Percentiles rank a stretch among this genome's conserved stretches.
phyloP scores from a whole-genome alignment of 2,113 vertebrate species.

The Ceyx melanurus region DNA sequence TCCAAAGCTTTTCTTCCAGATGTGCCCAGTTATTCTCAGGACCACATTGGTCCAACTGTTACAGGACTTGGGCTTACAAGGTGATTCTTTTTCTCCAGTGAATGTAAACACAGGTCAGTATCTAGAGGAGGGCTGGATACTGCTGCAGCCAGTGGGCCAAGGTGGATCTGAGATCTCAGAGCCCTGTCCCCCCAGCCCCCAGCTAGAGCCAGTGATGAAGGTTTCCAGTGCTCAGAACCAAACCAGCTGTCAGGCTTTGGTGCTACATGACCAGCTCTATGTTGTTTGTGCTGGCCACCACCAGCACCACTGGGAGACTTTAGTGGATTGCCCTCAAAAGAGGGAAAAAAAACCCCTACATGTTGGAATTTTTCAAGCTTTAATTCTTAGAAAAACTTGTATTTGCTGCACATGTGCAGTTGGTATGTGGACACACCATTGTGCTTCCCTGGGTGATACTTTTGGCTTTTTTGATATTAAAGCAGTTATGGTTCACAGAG shows the following conservation, averaged over 20 bases:
- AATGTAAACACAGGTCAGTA: not conserved
- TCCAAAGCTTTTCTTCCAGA: not conserved
- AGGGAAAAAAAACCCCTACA: too few relatives aligned
- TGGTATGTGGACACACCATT: not conserved
- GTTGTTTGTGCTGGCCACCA: not conserved
- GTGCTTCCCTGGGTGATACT: not conserved
- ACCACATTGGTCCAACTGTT: not conserved
- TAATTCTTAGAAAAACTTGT: not conserved
- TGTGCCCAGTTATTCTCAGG: not conserved
- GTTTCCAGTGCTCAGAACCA: not conserved
- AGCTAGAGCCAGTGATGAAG: not conserved
- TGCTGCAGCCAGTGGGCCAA: not conserved
- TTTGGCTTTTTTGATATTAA: not conserved
- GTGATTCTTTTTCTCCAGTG: not conserved
- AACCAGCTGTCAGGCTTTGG: not conserved
- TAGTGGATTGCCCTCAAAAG: not conserved
- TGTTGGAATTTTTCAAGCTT: not conserved
- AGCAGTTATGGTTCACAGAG: not conserved
- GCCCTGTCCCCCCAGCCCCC: not conserved
- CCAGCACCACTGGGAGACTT: not conserved
- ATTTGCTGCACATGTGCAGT: not conserved
- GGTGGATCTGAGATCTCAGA: not conserved
- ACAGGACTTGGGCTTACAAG: not conserved
- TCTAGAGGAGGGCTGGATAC: not conserved
- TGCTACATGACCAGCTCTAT: rapidly evolving